Evolutionary conservation across 2,113 vertebrate species (phyloP).

Genomic region (Strix aluco): DNA sequence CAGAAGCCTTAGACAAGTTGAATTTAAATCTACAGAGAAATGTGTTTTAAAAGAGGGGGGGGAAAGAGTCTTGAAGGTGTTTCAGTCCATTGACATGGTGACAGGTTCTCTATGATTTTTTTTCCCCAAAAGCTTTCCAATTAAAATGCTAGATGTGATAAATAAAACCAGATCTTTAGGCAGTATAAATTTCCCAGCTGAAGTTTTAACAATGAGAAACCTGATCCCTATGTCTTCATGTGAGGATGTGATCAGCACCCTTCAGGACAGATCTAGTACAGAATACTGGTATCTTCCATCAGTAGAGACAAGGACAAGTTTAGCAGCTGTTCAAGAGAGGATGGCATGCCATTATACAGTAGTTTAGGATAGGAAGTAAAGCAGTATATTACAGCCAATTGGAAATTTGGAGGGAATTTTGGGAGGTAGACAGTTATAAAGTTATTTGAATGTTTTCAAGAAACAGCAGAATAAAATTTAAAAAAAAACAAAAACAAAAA

Average conservation of each 20-base stretch:
- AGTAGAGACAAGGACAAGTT: neutral
- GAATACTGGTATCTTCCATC: neutral
- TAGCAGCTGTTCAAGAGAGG: neutral
- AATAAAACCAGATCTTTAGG: neutral
- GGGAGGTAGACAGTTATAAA: neutral
- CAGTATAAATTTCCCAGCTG: neutral
- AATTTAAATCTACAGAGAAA: neutral
- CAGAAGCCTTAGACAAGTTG: neutral
- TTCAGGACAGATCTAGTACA: neutral
- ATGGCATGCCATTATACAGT: neutral
- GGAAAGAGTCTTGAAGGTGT: neutral
- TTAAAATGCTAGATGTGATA: neutral
- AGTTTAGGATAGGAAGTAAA: neutral
- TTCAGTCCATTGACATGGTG: neutral
- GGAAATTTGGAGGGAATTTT: neutral
- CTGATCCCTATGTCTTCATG: neutral
- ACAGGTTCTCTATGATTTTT: neutral
- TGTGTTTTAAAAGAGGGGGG: fast-evolving
- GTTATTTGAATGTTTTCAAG: neutral
- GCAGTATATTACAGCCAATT: neutral
- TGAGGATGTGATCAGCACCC: neutral
- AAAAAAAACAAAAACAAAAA: neutral
- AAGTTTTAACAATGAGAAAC: neutral
- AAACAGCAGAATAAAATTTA: neutral
- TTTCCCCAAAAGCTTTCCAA: neutral